These are phyloP conservation scores for Drosophila quinaria DNA, from an alignment of 2,888 invertebrate genomes.

Conservation along the genomic window DNA sequence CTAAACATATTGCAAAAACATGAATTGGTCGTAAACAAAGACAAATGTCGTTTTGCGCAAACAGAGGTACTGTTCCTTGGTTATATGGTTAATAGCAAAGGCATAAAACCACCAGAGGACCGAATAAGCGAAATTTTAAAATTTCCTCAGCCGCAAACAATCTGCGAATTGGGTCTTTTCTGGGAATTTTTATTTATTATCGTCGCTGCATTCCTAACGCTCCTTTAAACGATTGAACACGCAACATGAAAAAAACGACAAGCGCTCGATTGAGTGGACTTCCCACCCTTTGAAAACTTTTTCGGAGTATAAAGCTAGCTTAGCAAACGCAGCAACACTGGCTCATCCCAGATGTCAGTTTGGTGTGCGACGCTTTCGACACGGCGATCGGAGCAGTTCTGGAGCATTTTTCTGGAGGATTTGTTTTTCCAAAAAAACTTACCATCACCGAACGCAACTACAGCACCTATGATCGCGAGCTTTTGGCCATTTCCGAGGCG, in stretches of 20 bases:
- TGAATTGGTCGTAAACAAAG: background rate
- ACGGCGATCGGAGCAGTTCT: background rate
- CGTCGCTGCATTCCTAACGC: background rate
- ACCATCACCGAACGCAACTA: background rate
- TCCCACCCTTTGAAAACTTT: background rate
- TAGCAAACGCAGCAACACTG: background rate
- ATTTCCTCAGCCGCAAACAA: background rate
- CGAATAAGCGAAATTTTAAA: background rate
- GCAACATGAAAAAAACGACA: slow-evolving; percentile 6
- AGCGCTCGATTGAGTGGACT: slow-evolving; percentile 1
- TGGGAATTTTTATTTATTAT: background rate
- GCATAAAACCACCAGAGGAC: background rate
- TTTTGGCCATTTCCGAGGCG: slow-evolving; percentile 10
- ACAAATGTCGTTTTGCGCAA: background rate
- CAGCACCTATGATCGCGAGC: slow-evolving; percentile 17
- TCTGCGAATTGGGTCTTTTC: background rate
- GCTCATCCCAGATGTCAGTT: background rate
- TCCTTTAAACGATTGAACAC: background rate
- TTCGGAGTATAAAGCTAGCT: background rate
- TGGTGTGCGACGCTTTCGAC: background rate
- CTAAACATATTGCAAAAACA: background rate
- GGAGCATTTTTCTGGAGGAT: background rate
- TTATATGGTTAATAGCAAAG: background rate
- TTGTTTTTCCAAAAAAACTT: slow-evolving; percentile 2
- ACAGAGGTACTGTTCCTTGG: background rate